Percentiles rank a stretch among this genome's conserved stretches.
phyloP scores from a whole-genome alignment of 1,140 invertebrate genomes.

The Aphaenogaster floridana region DNA sequence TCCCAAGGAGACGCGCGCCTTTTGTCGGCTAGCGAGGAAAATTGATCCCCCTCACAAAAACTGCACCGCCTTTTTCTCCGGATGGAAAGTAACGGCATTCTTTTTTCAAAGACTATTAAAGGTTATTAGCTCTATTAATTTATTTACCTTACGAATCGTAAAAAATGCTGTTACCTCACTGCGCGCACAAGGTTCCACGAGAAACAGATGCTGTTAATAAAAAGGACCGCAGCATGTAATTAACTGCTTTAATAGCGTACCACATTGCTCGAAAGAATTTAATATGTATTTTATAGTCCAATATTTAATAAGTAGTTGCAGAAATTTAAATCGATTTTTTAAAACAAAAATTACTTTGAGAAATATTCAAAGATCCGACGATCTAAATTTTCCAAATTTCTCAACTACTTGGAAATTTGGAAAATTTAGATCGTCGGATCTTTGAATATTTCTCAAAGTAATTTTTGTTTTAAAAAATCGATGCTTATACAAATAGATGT shows the following conservation, averaged over 20 bases:
- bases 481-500: not conserved
- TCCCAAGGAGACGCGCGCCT: not conserved
- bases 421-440: not conserved
- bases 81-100: not conserved
- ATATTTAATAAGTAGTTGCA: not conserved
- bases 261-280: conserved; percentile 10
- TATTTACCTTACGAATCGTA: conserved; percentile 7
- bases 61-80: not conserved
- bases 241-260: not conserved
- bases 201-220: not conserved
- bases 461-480: not conserved
- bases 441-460: not conserved
- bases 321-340: not conserved
- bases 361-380: not conserved
- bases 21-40: conserved; percentile 10
- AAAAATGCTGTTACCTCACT: not conserved
- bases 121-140: conserved; percentile 17
- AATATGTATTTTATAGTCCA: not conserved
- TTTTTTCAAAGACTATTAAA: not conserved
- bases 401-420: not conserved
- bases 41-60: conserved; percentile 13
- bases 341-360: not conserved
- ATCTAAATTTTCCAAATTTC: not conserved
- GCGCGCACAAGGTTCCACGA: not conserved
- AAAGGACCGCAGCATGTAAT: not conserved